Evolutionary conservation across 2,113 vertebrate species (phyloP).

Genomic region (Triplophysa siluroides): DNA sequence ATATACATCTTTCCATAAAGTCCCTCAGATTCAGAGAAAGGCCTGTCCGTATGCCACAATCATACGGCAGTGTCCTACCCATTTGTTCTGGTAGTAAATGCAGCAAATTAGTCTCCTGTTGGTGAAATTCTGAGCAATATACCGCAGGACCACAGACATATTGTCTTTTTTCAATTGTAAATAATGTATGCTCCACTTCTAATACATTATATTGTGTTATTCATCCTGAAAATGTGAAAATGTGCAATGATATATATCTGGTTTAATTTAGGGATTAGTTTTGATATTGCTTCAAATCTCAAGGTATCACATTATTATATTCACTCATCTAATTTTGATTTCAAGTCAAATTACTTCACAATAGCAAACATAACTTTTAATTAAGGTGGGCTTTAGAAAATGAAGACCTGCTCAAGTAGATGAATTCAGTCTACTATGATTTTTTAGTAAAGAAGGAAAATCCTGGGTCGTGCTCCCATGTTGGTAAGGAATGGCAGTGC

Average conservation of each 20-base stretch:
- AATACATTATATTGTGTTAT: constrained; percentile 24
- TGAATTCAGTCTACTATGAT: not conserved
- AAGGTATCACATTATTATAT: constrained; percentile 53
- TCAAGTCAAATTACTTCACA: constrained; percentile 41
- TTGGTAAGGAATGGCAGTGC: not conserved
- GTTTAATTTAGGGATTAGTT: constrained; percentile 54
- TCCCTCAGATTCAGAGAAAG: constrained; percentile 25
- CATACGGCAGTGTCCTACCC: constrained; percentile 43
- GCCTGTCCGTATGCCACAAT: constrained; percentile 79
- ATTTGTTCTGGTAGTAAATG: constrained; percentile 48
- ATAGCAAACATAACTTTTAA: constrained; percentile 51
- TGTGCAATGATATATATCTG: constrained; percentile 45
- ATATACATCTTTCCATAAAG: constrained; percentile 96
- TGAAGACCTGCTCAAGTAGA: not conserved
- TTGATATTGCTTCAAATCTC: constrained; percentile 53
- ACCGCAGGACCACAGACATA: not conserved
- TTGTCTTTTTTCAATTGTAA: constrained; percentile 8
- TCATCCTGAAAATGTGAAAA: constrained; percentile 23
- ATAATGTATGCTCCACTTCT: not conserved
- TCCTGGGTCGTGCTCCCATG: not conserved
- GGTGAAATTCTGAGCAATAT: constrained; percentile 15
- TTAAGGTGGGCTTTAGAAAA: constrained; percentile 36
- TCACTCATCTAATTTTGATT: constrained; percentile 48
- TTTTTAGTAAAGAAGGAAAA: not conserved
- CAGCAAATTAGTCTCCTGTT: constrained; percentile 27